Evolutionary conservation across 2,113 vertebrate species (phyloP).

Genomic region (Protobothrops flavoviridis): DNA sequence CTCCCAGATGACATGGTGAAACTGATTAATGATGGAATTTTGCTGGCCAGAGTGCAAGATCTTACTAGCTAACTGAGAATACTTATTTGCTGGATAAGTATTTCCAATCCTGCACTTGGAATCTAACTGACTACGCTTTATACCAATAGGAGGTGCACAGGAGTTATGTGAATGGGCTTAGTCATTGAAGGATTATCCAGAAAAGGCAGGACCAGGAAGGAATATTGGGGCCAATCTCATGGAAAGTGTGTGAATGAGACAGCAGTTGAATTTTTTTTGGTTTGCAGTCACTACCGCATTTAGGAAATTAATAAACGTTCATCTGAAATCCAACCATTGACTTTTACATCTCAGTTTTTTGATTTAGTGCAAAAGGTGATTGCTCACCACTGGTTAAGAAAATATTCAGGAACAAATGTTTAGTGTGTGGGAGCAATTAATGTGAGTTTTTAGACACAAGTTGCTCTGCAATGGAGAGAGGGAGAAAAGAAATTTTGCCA

Average conservation of each 20-base stretch:
- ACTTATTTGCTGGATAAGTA: not conserved
- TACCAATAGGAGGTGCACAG: not conserved
- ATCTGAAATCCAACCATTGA: not conserved
- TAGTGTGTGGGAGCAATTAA: slow-evolving; percentile 1
- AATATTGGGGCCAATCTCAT: not conserved
- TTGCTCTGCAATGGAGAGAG: not conserved
- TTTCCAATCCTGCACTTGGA: not conserved
- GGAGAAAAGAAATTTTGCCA: not conserved
- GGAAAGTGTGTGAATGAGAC: not conserved
- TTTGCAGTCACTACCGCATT: not conserved
- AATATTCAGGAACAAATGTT: not conserved
- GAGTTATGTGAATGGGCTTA: too few relatives aligned
- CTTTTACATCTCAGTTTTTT: not conserved
- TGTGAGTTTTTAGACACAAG: slow-evolving; percentile 3
- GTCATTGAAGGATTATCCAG: not conserved
- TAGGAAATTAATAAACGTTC: not conserved
- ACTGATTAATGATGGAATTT: not conserved
- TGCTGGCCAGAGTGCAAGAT: not conserved
- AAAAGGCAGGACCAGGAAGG: not conserved
- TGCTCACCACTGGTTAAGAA: not conserved
- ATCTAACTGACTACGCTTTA: not conserved
- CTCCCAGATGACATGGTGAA: not conserved
- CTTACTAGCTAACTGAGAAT: not conserved
- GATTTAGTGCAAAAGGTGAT: accelerated
- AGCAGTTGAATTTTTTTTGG: not conserved